Base-by-base conservation (phyloP, 2,113 vertebrate species). In the Ovibos moschatus region DNA sequence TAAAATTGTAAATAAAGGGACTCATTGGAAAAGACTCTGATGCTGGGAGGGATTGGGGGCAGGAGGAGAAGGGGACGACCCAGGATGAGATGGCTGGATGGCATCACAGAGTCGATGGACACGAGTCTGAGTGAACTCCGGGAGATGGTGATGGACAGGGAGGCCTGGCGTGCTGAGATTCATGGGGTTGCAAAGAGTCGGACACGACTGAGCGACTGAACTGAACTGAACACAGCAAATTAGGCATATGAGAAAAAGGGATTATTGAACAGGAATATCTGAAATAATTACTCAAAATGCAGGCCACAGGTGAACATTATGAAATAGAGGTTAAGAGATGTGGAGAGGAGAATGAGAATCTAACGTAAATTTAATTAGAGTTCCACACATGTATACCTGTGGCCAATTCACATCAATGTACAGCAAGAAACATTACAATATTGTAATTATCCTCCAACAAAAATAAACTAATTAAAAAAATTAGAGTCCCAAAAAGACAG, bases 251-350 rank as follows among this genome's bases (percentile, higher is more conserved):
- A 21, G 12, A n/a, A 76, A 50, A 92, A 62, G 74, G 33, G 28
- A 74, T 62, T 57, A 33, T 3, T 60, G 30, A 67, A 30, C n/a
- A 71, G 53, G 36, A 78, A 88, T 74, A 55, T 71, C 23, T 67
- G 53, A 76, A 93, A 91, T 43, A 93, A 88, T 91, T 27, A 36
- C 33, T 55, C 43, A 58, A 81, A 78, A 71, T n/a, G 6, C 21
- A 91, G 3, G 11, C 30, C 30, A 57, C n/a, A 81, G 6, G 7
- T 36, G 21, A 81, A 64, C 67, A 71, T 36, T 43, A 45, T 30
- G 21, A 76, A 71, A 50, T 7, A 16, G n/a, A 45, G 1, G 28
- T 74, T 10, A 71, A 45, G 33, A 82, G 36, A 71, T 7, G 0
- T 2, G 11, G 30, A 47, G 7, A 7, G 27, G 2, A 53, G 7